Conservation (phyloP, 1,140 invertebrate genomes). For the Aphelinus atriplicis region DNA sequence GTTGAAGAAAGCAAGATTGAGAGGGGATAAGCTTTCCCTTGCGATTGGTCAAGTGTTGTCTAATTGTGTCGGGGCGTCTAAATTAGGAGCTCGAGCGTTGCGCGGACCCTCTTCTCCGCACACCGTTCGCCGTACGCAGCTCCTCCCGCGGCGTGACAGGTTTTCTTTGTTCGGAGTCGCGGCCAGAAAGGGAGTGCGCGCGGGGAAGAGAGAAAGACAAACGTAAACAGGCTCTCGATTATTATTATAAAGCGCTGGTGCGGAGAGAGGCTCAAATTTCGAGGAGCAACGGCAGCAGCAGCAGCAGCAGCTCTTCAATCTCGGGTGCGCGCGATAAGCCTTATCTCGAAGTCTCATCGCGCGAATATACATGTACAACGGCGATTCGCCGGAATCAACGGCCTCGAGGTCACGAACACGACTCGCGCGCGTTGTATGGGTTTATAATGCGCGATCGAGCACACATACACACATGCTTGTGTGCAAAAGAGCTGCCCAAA, state of each 20-base stretch:
- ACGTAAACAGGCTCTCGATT: background rate
- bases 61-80: constrained; percentile 6
- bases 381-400: background rate
- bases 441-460: background rate
- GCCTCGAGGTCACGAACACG: background rate
- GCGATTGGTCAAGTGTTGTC: constrained; percentile 11
- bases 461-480: background rate
- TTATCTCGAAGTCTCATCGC: constrained; percentile 1
- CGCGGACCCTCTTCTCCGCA: no score
- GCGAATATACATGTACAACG: background rate
- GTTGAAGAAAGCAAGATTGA: constrained; percentile 27
- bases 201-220: background rate
- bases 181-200: no score
- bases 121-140: no score
- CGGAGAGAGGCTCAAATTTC: constrained; percentile 6
- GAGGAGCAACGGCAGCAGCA: background rate
- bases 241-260: background rate
- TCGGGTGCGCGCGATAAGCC: constrained; percentile 2
- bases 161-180: constrained; percentile 6
- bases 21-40: constrained; percentile 30
- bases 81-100: background rate
- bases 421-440: background rate
- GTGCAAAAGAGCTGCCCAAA: no score
- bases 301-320: no score
- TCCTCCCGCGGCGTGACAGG: background rate